phyloP scores from a whole-genome alignment of 2,888 invertebrate genomes.

The Eugnorisma glareosa region DNA sequence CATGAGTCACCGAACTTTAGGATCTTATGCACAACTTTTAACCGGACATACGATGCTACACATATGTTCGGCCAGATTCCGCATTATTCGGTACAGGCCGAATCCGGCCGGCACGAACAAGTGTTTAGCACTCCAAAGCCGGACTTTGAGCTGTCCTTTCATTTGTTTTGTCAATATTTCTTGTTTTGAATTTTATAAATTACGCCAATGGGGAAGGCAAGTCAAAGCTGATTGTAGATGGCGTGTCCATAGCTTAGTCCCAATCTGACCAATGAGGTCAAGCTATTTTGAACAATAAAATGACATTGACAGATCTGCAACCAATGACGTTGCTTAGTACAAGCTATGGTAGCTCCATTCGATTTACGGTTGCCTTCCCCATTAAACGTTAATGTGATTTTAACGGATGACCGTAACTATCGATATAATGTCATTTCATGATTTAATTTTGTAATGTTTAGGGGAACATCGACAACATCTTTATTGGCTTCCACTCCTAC shows the following conservation, averaged over 20 bases:
- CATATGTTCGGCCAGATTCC: background rate
- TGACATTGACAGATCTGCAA: too few relatives aligned
- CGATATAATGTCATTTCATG: background rate
- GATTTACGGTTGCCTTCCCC: too few relatives aligned
- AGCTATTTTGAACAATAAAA: too few relatives aligned
- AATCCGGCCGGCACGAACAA: background rate
- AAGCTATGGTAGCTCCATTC: too few relatives aligned
- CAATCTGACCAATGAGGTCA: too few relatives aligned
- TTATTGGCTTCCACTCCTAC: constrained; percentile 77
- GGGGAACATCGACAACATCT: constrained; percentile 87
- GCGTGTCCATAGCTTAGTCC: too few relatives aligned
- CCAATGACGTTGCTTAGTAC: too few relatives aligned
- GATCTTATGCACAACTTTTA: background rate
- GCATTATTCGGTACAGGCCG: background rate
- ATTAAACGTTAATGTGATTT: background rate
- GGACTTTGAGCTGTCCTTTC: background rate
- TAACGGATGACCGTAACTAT: background rate
- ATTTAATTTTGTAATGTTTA: constrained; percentile 56
- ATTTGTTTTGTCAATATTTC: background rate
- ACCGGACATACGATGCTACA: background rate
- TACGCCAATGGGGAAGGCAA: too few relatives aligned
- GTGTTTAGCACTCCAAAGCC: background rate
- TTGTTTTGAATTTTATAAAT: background rate
- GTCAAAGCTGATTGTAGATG: too few relatives aligned
- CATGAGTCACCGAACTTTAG: too few relatives aligned